These are phyloP conservation scores for Tillus elongatus DNA, from an alignment of 2,888 invertebrate genomes.

Conservation along the genomic window DNA sequence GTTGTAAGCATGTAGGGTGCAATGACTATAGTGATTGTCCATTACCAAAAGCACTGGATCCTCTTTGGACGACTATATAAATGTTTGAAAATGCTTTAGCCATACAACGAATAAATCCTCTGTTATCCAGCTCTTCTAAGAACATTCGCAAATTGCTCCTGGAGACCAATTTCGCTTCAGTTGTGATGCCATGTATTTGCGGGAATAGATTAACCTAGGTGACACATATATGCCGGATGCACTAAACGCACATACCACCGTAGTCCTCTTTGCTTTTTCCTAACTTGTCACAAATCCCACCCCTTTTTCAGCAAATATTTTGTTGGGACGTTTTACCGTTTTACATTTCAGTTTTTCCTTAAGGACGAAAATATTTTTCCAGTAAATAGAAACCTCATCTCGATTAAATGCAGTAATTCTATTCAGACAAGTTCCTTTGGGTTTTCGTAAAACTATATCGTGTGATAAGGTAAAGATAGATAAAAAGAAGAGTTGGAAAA, in stretches of 20 bases:
- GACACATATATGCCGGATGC: conserved; percentile 27
- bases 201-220: conserved; percentile 26
- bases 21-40: conserved; percentile 27
- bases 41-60: conserved; percentile 30
- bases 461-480: too few species aligned
- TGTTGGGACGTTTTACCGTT: conserved; percentile 23
- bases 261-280: conserved; percentile 26
- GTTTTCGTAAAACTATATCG: too few species aligned
- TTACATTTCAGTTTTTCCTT: conserved; percentile 26
- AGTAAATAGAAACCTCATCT: conserved; percentile 24
- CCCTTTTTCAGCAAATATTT: conserved; percentile 29
- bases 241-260: conserved; percentile 24
- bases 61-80: conserved; percentile 28
- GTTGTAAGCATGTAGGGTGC: conserved; percentile 12
- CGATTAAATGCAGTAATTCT: conserved; percentile 17
- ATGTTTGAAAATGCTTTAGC: conserved; percentile 18
- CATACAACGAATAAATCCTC: conserved; percentile 20
- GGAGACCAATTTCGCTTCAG: conserved; percentile 26
- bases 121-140: conserved; percentile 29
- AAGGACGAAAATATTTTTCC: conserved; percentile 20
- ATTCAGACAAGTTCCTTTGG: conserved; percentile 17
- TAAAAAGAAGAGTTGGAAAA: too few species aligned
- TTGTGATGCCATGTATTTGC: conserved; percentile 11
- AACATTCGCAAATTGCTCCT: too few species aligned
- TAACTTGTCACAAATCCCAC: conserved; percentile 26